Conservation (phyloP, 2,113 vertebrate genomes). For the Chunga burmeisteri region DNA sequence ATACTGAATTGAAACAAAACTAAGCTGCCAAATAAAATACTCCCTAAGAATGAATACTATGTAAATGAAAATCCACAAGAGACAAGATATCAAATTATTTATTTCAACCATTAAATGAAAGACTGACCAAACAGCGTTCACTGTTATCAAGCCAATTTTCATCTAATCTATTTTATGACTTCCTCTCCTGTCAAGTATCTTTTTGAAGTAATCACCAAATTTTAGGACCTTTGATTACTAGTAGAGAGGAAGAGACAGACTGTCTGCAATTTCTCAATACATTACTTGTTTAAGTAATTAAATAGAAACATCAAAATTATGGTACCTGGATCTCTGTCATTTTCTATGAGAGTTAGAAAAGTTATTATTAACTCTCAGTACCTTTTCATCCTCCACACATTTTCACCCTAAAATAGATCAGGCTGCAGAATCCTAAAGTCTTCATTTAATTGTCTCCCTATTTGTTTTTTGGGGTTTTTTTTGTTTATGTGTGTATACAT, state of each 20-base stretch:
- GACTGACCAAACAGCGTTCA: not conserved
- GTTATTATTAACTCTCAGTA: not conserved
- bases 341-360: not conserved
- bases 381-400: not conserved
- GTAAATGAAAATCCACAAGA: not conserved
- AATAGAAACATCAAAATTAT: not conserved
- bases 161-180: not conserved
- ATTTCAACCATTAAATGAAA: not conserved
- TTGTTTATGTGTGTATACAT: accelerated
- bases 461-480: not conserved
- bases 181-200: not conserved
- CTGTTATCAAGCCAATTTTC: not conserved
- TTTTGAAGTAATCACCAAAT: not conserved
- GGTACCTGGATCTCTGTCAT: not conserved
- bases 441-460: not conserved
- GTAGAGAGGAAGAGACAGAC: not conserved
- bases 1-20: not conserved
- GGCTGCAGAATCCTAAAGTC: not conserved
- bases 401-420: not conserved
- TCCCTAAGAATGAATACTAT: not conserved
- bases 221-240: not conserved
- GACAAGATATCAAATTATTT: not conserved
- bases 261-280: not conserved
- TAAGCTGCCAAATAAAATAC: not conserved
- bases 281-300: not conserved